phyloP scores from a whole-genome alignment of 2,113 vertebrate genomes.

The Ranitomeya imitator region DNA sequence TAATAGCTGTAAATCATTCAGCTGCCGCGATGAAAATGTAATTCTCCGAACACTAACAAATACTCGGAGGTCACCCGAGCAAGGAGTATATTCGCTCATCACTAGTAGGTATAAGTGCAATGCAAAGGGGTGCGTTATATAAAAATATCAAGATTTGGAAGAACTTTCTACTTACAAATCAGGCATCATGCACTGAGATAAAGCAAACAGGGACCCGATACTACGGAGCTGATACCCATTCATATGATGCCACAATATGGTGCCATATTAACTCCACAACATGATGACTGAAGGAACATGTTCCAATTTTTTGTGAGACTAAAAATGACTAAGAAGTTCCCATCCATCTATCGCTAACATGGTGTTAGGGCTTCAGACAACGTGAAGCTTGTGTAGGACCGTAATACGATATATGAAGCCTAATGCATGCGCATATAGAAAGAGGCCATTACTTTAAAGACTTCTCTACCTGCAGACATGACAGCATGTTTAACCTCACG shows the following conservation, averaged over 20 bases:
- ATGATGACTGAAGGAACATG: neutral
- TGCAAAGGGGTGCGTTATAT: too few relatives aligned
- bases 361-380: neutral
- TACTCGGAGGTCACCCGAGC: too few relatives aligned
- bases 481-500: constrained; percentile 43
- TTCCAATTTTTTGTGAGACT: neutral
- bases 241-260: neutral
- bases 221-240: too few relatives aligned
- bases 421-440: neutral
- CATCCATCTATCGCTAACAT: neutral
- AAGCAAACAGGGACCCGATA: too few relatives aligned
- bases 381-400: neutral
- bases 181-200: too few relatives aligned
- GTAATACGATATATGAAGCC: neutral
- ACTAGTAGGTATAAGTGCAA: too few relatives aligned
- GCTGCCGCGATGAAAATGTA: too few relatives aligned
- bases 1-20: too few relatives aligned
- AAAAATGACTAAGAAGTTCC: neutral
- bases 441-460: neutral
- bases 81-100: too few relatives aligned
- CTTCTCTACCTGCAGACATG: constrained; percentile 10
- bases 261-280: neutral
- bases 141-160: too few relatives aligned
- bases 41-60: too few relatives aligned
- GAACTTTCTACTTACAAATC: too few relatives aligned